Evolutionary conservation across 2,797 vertebrate species (phyloP).

Genomic region (Manis pentadactyla): DNA sequence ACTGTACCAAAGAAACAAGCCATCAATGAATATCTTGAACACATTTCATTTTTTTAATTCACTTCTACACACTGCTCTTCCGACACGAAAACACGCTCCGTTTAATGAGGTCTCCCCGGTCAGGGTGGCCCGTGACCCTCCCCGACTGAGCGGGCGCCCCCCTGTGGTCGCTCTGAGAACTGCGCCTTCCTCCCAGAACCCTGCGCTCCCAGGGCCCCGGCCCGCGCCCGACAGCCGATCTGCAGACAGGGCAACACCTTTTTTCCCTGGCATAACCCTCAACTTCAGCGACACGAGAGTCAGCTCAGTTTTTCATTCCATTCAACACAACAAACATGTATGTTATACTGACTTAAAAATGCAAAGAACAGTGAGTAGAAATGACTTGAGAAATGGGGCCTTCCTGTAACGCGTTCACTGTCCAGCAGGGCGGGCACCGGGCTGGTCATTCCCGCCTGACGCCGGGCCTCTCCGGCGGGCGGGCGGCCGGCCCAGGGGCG

Average conservation of each 20-base stretch:
- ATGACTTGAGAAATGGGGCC: not conserved
- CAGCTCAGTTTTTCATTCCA: not conserved
- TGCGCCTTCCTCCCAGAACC: not conserved
- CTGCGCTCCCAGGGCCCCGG: not conserved
- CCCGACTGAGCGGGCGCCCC: not conserved
- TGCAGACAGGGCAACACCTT: not conserved
- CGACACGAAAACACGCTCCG: not conserved
- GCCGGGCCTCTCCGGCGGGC: not conserved
- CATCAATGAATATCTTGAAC: not conserved
- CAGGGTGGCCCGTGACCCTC: not conserved
- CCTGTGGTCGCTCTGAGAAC: not conserved
- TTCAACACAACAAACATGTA: not conserved
- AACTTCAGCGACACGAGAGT: not conserved
- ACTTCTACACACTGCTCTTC: not conserved
- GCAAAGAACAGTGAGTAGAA: not conserved
- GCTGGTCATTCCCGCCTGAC: not conserved
- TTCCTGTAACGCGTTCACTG: not conserved
- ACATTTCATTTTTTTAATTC: not conserved
- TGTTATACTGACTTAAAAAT: not conserved
- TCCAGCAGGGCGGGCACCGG: not conserved
- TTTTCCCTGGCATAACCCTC: not conserved
- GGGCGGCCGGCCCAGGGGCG: rapidly evolving
- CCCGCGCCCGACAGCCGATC: not conserved
- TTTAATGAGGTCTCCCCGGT: not conserved
- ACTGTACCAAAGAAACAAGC: constrained; percentile 61